Evolutionary conservation across 2,797 vertebrate genomes (phyloP).

Genomic region (Echeneis naucrates): DNA sequence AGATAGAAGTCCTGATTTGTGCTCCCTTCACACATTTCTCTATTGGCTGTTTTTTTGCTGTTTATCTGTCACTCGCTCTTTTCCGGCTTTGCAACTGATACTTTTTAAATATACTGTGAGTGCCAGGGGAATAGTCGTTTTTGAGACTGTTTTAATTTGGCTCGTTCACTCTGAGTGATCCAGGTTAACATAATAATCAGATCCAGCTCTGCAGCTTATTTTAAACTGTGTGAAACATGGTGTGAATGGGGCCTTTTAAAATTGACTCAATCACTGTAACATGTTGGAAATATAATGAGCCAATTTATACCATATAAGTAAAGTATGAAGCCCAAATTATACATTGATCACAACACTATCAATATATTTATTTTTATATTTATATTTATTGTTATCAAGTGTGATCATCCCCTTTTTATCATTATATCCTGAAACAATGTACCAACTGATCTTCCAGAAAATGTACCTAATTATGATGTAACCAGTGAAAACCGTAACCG

Average conservation of each 20-base stretch:
- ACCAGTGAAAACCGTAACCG: too few relatives aligned
- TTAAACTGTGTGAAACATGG: constrained; percentile 76
- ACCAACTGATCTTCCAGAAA: neutral
- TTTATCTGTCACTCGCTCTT: neutral
- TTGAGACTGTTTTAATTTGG: constrained; percentile 80
- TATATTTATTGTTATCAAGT: neutral
- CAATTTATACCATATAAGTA: neutral
- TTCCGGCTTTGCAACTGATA: constrained; percentile 73
- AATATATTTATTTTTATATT: neutral
- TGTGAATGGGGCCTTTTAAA: constrained; percentile 70
- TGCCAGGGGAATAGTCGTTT: constrained; percentile 65
- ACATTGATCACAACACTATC: neutral
- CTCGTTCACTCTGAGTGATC: constrained; percentile 70
- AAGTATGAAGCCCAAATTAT: neutral
- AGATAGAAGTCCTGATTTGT: constrained; percentile 26
- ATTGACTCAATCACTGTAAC: constrained; percentile 34
- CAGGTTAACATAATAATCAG: constrained; percentile 83
- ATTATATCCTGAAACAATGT: neutral
- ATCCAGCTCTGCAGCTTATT: constrained; percentile 67
- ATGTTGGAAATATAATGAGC: constrained; percentile 5
- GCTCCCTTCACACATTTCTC: constrained; percentile 29
- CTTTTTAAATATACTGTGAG: constrained; percentile 73
- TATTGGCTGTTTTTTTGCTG: constrained; percentile 43
- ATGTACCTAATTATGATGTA: neutral
- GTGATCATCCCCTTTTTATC: too few relatives aligned